Base-by-base conservation (phyloP, 2,113 vertebrate genomes). In the Lethenteron camtschaticum region DNA sequence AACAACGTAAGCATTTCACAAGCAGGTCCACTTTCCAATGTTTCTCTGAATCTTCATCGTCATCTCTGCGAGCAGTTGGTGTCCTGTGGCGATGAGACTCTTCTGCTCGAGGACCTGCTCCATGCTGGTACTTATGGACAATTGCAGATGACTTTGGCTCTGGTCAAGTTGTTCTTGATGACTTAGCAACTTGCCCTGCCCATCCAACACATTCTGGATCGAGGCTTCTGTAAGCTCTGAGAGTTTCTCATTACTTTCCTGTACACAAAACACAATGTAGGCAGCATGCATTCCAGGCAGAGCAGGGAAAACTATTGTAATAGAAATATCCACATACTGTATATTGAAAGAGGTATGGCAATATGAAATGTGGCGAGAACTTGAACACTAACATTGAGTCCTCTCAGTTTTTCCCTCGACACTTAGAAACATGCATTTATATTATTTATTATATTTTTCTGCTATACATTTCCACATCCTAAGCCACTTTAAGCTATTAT, bases 191-290 rank as follows among this genome's bases (percentile, higher is more conserved):
- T 76, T 73, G 1, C 74, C 69, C 78, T 87, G 84, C 2, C 84
- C 80, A 20, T 79, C 76, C 41, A 82, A 72, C 69, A 86, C 77
- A 73, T 77, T 80, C 56, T 78, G 75, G 68, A 84, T 71, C 0
- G 83, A 83, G 9, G 80, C 79, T 0, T 77, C 70, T 0, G 77
- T 81, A 73, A 78, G 69, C 4, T 83, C 79, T 75, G 69, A 76
- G 71, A 84, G 73, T 71, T 86, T 78, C 41, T 77, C 75, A 76
- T 86, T 85, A 3, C 83, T 81, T 3, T 80, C 82, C 85, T 87
- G 74, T 55, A 41, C 41, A 41, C 41, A 41, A 41, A 41, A 41
- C 41, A 41, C 41, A 41, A 41, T 41, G 6, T 41, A 41, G 41
- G 41, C 41, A 41, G 2, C 20, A 12, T 13, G 3, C 11, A 10